A percentile compares a stretch with the other conserved stretches of the same genome.
Evolutionary conservation across 2,797 vertebrate species (phyloP).

Genomic region (Pachyuromys duprasi): DNA sequence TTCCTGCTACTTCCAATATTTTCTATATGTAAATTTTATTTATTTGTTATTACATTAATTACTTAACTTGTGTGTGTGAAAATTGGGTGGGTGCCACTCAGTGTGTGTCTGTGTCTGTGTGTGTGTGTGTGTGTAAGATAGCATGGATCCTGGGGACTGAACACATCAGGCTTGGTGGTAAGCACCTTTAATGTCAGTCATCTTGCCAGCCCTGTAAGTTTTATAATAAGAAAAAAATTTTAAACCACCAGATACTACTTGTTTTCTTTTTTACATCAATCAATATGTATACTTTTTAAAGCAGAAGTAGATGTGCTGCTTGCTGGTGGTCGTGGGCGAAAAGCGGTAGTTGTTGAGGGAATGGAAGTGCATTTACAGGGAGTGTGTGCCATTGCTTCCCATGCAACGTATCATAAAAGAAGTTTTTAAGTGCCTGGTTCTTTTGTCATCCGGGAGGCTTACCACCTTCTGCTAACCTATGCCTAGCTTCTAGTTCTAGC

Average conservation of each 20-base stretch:
- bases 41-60: not conserved
- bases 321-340: not conserved
- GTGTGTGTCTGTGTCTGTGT: not conserved
- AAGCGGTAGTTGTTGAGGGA: accelerated
- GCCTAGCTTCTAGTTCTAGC: too few relatives aligned
- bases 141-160: not conserved
- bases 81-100: not conserved
- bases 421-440: too few relatives aligned
- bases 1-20: slow-evolving; percentile 45
- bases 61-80: not conserved
- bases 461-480: too few relatives aligned
- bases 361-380: not conserved
- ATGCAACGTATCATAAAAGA: not conserved
- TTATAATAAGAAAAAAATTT: slow-evolving; percentile 54
- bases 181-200: not conserved
- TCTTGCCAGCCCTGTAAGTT: not conserved
- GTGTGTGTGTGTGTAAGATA: not conserved
- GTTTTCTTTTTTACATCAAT: not conserved
- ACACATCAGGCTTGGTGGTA: not conserved
- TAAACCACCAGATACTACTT: not conserved
- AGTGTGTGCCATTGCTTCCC: not conserved
- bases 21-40: not conserved
- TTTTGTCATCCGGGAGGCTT: too few relatives aligned
- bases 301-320: not conserved
- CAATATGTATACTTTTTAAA: not conserved